Conservation (phyloP, 2,797 vertebrate genomes). For the Enteromius trimaculatus region DNA sequence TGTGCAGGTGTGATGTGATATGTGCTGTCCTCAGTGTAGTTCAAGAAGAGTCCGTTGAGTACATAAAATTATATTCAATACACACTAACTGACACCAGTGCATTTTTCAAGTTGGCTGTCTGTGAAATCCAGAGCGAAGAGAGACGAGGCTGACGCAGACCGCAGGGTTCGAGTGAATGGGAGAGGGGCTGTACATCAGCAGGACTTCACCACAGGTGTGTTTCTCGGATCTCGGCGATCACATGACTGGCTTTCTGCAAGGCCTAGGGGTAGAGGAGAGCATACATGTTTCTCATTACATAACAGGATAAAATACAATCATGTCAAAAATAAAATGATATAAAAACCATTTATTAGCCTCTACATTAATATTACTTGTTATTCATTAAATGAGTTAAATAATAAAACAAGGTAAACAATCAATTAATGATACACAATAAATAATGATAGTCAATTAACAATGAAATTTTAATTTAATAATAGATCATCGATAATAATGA, state of each 20-base stretch:
- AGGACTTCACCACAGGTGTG: conserved; percentile 93
- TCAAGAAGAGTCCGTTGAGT: conserved; percentile 81
- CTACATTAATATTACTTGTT: background rate
- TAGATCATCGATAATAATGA: background rate
- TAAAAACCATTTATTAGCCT: background rate
- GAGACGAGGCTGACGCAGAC: conserved; percentile 46
- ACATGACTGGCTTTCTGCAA: conserved; percentile 97
- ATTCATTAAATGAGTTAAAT: no score
- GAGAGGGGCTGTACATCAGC: conserved; percentile 48
- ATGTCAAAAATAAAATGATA: background rate
- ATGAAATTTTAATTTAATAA: background rate
- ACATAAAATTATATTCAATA: conserved; percentile 75
- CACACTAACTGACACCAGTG: conserved; percentile 78
- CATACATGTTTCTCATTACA: background rate
- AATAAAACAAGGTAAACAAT: no score
- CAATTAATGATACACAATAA: background rate
- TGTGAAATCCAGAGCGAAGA: conserved; percentile 61
- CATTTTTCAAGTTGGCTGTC: conserved; percentile 72
- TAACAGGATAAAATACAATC: background rate
- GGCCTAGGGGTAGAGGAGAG: conserved; percentile 77
- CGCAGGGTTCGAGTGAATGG: conserved; percentile 36
- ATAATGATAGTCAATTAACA: background rate
- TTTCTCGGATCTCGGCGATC: conserved; percentile 97
- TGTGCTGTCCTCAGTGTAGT: conserved; percentile 65
- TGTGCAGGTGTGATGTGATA: conserved; percentile 60